A percentile compares a stretch with the other conserved stretches of the same genome.
phyloP scores from a whole-genome alignment of 2,888 invertebrate species.

The Formica aserva region DNA sequence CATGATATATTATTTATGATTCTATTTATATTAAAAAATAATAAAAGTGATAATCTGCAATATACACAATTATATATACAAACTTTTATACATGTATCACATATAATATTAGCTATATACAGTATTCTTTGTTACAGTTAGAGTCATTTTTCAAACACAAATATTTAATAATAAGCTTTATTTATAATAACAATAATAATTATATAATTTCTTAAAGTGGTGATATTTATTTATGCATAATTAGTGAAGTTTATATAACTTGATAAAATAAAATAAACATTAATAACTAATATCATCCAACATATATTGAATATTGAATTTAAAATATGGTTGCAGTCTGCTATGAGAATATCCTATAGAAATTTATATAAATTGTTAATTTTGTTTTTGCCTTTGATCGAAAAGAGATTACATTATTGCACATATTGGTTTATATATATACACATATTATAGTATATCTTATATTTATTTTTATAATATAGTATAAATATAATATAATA shows the following conservation, averaged over 20 bases:
- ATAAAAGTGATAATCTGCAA: background rate
- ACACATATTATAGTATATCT: background rate
- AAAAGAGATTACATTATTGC: conserved; percentile 15
- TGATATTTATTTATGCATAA: conserved; percentile 8
- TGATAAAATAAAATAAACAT: conserved; percentile 27
- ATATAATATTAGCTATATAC: conserved; percentile 13
- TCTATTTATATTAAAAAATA: conserved; percentile 18
- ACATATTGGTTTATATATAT: background rate
- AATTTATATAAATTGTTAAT: background rate
- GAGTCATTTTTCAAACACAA: conserved; percentile 10
- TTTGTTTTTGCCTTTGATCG: background rate
- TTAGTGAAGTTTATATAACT: background rate
- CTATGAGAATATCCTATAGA: conserved; percentile 35
- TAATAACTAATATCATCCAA: conserved; percentile 30
- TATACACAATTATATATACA: background rate
- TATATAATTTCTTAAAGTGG: background rate
- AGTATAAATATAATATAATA: background rate
- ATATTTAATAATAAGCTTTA: conserved; percentile 3
- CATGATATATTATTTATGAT: background rate
- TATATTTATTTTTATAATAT: conserved; percentile 15
- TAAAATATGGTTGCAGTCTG: conserved; percentile 32
- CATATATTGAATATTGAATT: conserved; percentile 35
- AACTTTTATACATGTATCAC: background rate
- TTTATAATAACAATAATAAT: background rate
- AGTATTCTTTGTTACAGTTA: conserved; percentile 10